Evolutionary conservation across 2,888 invertebrate genomes (phyloP).

Genomic region (Merodon equestris): DNA sequence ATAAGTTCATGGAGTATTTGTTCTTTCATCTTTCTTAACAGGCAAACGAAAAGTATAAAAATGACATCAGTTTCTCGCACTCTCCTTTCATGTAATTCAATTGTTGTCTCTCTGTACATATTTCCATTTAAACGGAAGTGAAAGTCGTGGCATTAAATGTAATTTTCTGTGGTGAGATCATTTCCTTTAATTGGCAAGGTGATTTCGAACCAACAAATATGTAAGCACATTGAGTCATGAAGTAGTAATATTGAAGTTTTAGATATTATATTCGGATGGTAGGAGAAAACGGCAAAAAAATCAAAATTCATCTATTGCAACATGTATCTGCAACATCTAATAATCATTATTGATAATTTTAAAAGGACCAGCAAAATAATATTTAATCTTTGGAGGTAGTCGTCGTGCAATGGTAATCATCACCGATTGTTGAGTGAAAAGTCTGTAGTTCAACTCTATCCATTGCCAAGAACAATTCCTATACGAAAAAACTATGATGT

Average conservation of each 20-base stretch:
- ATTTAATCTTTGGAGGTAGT: too few species aligned
- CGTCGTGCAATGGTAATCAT: too few species aligned
- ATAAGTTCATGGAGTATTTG: not conserved
- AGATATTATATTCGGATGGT: too few species aligned
- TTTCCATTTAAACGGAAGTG: conserved; percentile 62
- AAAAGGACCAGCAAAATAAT: too few species aligned
- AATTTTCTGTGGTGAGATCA: conserved; percentile 64
- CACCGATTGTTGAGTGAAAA: too few species aligned
- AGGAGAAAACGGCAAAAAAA: not conserved
- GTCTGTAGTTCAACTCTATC: too few species aligned
- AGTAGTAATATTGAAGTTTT: too few species aligned
- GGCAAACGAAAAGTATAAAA: too few species aligned
- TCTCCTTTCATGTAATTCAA: conserved; percentile 13
- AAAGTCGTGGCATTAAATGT: conserved; percentile 65
- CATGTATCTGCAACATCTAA: conserved; percentile 37
- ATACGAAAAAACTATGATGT: too few species aligned
- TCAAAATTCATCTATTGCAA: not conserved
- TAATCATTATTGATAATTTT: too few species aligned
- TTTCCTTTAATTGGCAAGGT: conserved; percentile 65
- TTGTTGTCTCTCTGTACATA: conserved; percentile 30
- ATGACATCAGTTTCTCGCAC: too few species aligned
- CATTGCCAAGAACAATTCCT: too few species aligned
- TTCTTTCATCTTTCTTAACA: conserved; percentile 13
- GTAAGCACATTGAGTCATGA: conserved; percentile 5
- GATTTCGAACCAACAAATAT: conserved; percentile 40